Evolutionary conservation across 2,113 vertebrate genomes (phyloP), one percentile per base, ranked within the genome.

Genomic region (Motacilla tschutschensis): DNA sequence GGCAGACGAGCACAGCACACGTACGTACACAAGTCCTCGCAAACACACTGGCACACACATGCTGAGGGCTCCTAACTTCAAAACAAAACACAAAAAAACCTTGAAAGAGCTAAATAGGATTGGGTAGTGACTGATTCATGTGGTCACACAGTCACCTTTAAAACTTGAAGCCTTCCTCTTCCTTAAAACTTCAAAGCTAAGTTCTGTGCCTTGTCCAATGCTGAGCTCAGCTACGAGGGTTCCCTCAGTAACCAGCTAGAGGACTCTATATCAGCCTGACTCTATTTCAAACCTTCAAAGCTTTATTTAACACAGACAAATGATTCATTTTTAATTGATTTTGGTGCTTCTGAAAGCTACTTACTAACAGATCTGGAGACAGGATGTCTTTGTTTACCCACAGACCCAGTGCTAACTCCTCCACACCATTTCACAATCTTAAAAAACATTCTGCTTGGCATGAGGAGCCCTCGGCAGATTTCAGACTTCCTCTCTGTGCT

Each of bases 281-380:
- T 74, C 53, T 51, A 20, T 70, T 79, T 76, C 43, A 79, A 84
- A 70, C 67, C 48, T 84, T 81, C 64, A 41, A 63, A 84, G 60
- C 71, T 74, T 55, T 44, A 84, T 79, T 92, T 84, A 88, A 90
- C 26, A 38, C 53, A 83, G 65, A 77, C 36, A 80, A 83, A 83
- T 63, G 5, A 73, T 73, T 82, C 19, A 20, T 19, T 80, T 86
- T 58, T 20, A 72, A 66, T 82, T 81, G 10, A 84, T 88, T 51
- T 75, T 0, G 5, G 38, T 81, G 57, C 55, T 95, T 91, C 86
- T 84, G 71, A 86, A 84, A 90, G 47, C 74, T 69, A 43, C 83
- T 74, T 54, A 67, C 48, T 90, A 89, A 73, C 75, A 83, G 84
- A 85, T 90, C 81, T 87, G 69, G 92, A 93, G 79, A 79, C 92